Conservation (phyloP, 2,888 invertebrate species). For the Anticlea derivata region DNA sequence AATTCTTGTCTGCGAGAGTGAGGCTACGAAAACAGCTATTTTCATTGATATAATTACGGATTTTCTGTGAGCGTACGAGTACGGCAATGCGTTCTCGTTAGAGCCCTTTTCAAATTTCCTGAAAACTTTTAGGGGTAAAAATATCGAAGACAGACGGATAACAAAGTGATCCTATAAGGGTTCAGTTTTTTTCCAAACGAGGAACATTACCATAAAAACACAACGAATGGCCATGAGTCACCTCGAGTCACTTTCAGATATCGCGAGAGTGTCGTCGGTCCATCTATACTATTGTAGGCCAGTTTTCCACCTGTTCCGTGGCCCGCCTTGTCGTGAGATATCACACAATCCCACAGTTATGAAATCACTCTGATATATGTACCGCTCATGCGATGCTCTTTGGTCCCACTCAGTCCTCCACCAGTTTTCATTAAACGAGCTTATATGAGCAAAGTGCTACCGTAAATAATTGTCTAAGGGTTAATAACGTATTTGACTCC, state of each 20-base stretch:
- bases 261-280: no score
- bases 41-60: not conserved
- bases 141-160: no score
- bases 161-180: no score
- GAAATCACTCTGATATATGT: constrained; percentile 46
- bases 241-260: no score
- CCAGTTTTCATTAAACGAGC: not conserved
- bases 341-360: constrained; percentile 46
- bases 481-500: no score
- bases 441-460: not conserved
- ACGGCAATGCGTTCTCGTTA: no score
- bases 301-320: constrained; percentile 1
- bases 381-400: constrained; percentile 18
- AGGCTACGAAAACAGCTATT: constrained; percentile 21
- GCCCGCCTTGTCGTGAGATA: constrained; percentile 40
- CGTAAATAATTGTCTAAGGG: not conserved
- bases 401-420: not conserved
- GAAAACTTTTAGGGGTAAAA: no score
- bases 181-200: no score
- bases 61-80: no score
- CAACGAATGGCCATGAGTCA: no score
- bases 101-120: no score
- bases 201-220: no score
- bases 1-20: constrained; percentile 38
- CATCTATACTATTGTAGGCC: not conserved